phyloP scores from a whole-genome alignment of 2,797 vertebrate genomes.

The Pipistrellus kuhlii region DNA sequence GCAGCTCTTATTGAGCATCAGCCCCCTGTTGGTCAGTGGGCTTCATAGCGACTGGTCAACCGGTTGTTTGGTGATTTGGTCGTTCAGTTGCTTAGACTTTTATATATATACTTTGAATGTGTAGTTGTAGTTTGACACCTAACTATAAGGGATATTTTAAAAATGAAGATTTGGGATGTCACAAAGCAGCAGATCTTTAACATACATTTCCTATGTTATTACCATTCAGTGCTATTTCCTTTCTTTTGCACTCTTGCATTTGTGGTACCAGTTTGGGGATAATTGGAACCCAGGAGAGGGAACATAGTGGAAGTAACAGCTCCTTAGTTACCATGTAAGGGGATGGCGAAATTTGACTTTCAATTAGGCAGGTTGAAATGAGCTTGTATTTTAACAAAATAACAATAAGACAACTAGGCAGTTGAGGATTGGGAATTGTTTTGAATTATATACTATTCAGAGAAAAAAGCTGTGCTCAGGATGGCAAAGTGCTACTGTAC shows the following conservation, averaged over 20 bases:
- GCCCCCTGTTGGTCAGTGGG: no score
- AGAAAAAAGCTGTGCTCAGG: slow-evolving; percentile 46
- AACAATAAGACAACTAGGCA: slow-evolving; percentile 63
- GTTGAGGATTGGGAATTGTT: slow-evolving; percentile 71
- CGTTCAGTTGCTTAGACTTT: no score
- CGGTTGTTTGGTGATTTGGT: no score
- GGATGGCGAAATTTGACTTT: slow-evolving; percentile 67
- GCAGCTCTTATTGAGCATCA: no score
- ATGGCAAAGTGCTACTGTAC: slow-evolving; percentile 54
- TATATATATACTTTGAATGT: neutral
- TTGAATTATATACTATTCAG: slow-evolving; percentile 65
- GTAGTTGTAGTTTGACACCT: slow-evolving; percentile 41
- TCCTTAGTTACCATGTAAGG: slow-evolving; percentile 57
- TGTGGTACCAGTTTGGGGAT: slow-evolving; percentile 40
- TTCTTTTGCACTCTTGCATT: slow-evolving; percentile 22
- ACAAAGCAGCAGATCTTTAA: slow-evolving; percentile 14
- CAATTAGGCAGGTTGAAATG: slow-evolving; percentile 73
- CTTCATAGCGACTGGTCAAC: no score
- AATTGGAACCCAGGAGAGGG: slow-evolving; percentile 36
- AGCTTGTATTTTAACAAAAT: slow-evolving; percentile 68
- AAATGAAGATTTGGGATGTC: slow-evolving; percentile 38
- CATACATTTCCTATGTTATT: neutral
- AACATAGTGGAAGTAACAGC: slow-evolving; percentile 21
- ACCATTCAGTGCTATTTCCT: slow-evolving; percentile 13
- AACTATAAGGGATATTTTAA: slow-evolving; percentile 34